Evolutionary conservation across 2,797 vertebrate species (phyloP), one percentile per base, ranked within the genome.

Genomic region (Periparus ater): DNA sequence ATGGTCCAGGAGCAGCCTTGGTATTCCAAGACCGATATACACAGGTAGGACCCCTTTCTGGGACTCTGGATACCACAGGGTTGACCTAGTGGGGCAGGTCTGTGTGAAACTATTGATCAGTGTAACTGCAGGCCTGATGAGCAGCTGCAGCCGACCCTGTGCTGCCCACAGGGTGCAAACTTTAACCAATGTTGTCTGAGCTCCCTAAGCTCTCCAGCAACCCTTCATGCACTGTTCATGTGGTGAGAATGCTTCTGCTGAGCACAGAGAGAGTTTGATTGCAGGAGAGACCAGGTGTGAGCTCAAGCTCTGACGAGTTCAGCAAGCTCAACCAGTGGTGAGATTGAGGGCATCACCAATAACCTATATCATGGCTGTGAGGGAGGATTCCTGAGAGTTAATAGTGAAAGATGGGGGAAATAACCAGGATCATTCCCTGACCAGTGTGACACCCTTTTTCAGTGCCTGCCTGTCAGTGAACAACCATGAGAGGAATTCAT

Each of bases 1-100:
- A 36, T 97, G 85, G 98, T 98, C 36, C 98, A 98, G 97, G 36
- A 92, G 74, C 98, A 98, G 96, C 89, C 96, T 14, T 98, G 98
- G 98, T 98, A 98, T 88, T 93, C 92, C 42, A 76, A 78, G 58
- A 72, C 22, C 0, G 16, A 97, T 48, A 91, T 95, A 34, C 75
- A 92, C 90, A 98, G 98, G 98, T 98, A 96, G 79, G 71, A 34
- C 7, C 5, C 44, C 17, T 58, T 63, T 27, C 47, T 76, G 63
- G 47, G 55, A 22, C 45, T 68, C 18, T 80, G 38, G n/a, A 20
- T 76, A 45, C 34, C 30, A 16, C 23, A 82, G 61, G 50, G 21
- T 27, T 82, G 42, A 50, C 40, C 18, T 19, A 25, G 34, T 71
- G 68, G 47, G 40, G 48, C 48, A 30, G n/a, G 2, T 58, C 19